A percentile compares a stretch with the other conserved stretches of the same genome.
Evolutionary conservation across 2,113 vertebrate species (phyloP).

Genomic region (Gallinago paraguaiae): DNA sequence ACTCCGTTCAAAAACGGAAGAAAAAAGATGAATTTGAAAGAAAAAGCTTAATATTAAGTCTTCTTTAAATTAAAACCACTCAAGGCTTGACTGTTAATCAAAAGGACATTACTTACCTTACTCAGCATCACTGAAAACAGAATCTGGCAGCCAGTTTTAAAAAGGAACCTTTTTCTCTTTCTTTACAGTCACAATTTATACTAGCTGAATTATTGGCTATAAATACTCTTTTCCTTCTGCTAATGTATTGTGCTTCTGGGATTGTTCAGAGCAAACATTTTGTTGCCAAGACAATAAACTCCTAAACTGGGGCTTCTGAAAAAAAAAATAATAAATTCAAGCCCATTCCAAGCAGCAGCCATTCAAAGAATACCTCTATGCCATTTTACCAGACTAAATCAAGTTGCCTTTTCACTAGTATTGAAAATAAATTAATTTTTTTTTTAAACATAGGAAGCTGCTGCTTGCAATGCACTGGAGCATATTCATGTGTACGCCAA

Average conservation of each 20-base stretch:
- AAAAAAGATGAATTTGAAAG: background rate
- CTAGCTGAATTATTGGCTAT: background rate
- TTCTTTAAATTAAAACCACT: background rate
- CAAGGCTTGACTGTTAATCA: background rate
- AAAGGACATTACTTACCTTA: constrained; percentile 1
- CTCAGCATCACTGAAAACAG: background rate
- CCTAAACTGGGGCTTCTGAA: background rate
- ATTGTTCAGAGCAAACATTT: constrained; percentile 17
- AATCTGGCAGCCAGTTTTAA: background rate
- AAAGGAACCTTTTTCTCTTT: background rate
- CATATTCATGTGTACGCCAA: background rate
- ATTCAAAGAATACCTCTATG: background rate
- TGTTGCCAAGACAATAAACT: constrained; percentile 9
- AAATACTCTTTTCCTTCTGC: background rate
- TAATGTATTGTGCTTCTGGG: constrained; percentile 10
- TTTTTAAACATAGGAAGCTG: background rate
- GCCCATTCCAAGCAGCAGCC: background rate
- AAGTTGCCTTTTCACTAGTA: background rate
- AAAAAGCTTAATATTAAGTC: background rate
- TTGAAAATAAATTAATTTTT: background rate
- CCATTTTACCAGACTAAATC: background rate
- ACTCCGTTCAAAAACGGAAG: background rate
- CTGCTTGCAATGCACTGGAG: background rate
- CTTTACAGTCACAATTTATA: background rate
- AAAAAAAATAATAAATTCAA: background rate